phyloP scores from a whole-genome alignment of 2,888 invertebrate genomes.

The Pseudoips prasinana region DNA sequence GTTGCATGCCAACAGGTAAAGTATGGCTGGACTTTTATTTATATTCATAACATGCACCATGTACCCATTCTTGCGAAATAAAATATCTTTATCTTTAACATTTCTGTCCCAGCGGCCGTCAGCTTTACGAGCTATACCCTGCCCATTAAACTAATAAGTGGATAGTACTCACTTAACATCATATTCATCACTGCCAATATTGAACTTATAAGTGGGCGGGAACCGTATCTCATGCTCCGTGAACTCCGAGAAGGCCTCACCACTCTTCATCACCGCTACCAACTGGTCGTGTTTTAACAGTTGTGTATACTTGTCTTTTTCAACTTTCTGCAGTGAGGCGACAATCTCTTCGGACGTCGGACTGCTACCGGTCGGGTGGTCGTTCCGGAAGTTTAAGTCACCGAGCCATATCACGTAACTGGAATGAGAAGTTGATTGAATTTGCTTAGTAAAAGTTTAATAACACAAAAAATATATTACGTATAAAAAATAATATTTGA shows the following conservation, averaged over 20 bases:
- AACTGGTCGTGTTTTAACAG: slow-evolving; percentile 91
- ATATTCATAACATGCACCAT: no score
- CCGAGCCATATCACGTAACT: slow-evolving; percentile 96
- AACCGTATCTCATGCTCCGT: slow-evolving; percentile 88
- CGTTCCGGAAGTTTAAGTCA: slow-evolving; percentile 92
- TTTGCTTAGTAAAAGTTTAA: no score
- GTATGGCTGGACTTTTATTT: no score
- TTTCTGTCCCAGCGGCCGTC: no score
- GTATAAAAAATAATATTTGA: no score
- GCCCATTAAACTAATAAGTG: no score
- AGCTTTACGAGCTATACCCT: no score
- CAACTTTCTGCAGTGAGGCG: slow-evolving; percentile 81
- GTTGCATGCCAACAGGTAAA: no score
- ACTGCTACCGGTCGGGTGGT: slow-evolving; percentile 83
- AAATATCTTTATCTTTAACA: no score
- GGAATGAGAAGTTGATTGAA: slow-evolving; percentile 22
- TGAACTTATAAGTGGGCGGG: slow-evolving; percentile 94
- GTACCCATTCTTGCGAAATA: no score
- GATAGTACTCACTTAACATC: slow-evolving; percentile 86
- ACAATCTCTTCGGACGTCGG: slow-evolving; percentile 87
- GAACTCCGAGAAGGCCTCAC: slow-evolving; percentile 92
- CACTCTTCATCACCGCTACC: slow-evolving; percentile 84
- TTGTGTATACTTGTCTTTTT: slow-evolving; percentile 84
- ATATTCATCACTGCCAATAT: slow-evolving; percentile 88
- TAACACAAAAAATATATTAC: no score